Evolutionary conservation across 2,797 vertebrate genomes (phyloP).

Genomic region (Rhinoraja longicauda): DNA sequence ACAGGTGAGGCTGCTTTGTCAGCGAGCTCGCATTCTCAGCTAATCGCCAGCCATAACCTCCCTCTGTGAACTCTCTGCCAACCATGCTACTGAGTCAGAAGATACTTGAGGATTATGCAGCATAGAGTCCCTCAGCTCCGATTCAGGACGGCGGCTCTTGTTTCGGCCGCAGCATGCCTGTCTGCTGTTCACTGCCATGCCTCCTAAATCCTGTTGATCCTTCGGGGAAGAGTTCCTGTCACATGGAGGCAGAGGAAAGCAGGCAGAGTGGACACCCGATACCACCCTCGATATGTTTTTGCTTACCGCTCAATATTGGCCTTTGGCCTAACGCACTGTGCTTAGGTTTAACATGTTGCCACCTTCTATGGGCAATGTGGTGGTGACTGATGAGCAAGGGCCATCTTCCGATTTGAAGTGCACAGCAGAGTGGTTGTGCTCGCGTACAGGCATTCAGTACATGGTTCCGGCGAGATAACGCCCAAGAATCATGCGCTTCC

Average conservation of each 20-base stretch:
- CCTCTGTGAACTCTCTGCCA: slow-evolving; percentile 11
- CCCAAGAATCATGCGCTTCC: not conserved
- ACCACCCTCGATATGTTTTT: not conserved
- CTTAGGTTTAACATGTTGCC: not conserved
- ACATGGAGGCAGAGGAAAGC: not conserved
- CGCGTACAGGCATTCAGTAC: not conserved
- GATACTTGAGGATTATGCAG: not conserved
- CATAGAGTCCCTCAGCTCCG: not conserved
- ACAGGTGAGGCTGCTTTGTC: not conserved
- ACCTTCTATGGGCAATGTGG: not conserved
- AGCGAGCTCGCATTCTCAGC: not conserved
- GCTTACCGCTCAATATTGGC: not conserved
- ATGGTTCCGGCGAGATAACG: not conserved
- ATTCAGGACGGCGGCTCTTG: not conserved
- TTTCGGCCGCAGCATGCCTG: not conserved
- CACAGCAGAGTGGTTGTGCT: not conserved
- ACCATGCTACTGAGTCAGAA: not conserved
- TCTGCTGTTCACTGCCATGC: not conserved
- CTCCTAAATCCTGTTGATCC: not conserved
- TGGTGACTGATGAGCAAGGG: not conserved
- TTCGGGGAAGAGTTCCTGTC: not conserved
- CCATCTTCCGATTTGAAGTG: not conserved
- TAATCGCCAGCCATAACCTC: slow-evolving; percentile 9
- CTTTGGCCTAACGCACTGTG: not conserved
- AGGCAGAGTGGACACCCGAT: not conserved